Evolutionary conservation across 1,140 invertebrate genomes (phyloP).

Genomic region (Polypedilum pembai): DNA sequence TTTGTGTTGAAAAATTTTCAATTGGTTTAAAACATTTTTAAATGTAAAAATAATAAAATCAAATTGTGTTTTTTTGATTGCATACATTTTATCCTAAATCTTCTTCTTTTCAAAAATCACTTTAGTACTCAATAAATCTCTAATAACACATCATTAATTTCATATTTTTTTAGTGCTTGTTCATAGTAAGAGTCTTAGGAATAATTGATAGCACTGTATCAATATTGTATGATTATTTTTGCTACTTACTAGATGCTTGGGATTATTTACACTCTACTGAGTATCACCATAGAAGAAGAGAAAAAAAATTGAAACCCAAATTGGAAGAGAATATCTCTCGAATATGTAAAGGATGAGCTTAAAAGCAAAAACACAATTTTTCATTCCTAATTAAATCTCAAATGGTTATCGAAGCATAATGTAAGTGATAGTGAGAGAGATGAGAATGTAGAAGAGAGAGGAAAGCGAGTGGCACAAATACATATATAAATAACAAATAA

Average conservation of each 20-base stretch:
- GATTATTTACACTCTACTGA: too few relatives aligned
- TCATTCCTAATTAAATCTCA: constrained; percentile 16
- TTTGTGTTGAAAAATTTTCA: too few relatives aligned
- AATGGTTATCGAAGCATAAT: neutral
- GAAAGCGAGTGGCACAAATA: neutral
- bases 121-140: neutral
- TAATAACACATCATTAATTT: neutral
- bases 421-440: constrained; percentile 9
- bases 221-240: too few relatives aligned
- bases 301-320: too few relatives aligned
- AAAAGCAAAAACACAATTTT: neutral
- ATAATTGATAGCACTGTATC: neutral
- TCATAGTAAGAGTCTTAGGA: neutral
- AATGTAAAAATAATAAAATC: too few relatives aligned
- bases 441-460: neutral
- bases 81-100: neutral
- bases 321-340: too few relatives aligned
- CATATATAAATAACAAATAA: neutral
- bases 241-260: too few relatives aligned
- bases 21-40: too few relatives aligned
- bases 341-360: neutral
- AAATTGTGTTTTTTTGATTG: too few relatives aligned
- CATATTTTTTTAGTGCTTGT: neutral
- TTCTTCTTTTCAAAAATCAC: neutral
- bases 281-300: too few relatives aligned